Evolutionary conservation across 2,113 vertebrate species (phyloP), one percentile per base, ranked within the genome.

Genomic region (Spea multiplicata): DNA sequence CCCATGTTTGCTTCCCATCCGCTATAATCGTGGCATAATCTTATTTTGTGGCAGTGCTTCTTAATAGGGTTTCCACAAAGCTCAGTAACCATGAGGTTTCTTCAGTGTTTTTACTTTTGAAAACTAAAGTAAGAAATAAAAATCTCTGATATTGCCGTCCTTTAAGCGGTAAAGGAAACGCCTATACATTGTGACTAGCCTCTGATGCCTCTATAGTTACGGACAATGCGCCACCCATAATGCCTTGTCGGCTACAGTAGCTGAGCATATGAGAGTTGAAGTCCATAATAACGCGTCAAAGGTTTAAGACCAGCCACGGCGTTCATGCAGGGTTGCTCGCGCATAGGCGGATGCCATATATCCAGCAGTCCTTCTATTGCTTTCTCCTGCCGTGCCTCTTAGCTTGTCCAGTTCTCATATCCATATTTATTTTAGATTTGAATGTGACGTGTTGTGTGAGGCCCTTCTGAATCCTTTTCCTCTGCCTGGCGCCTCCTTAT

Each of bases 401-500:
- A 44, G 85, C 82, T 83, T 68, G 86, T 86, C 88, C 83, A 85
- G 84, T 74, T 66, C 78, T 84, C 48, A n/a, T n/a, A n/a, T n/a
- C 80, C 44, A 52, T 85, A 86, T 82, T 82, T 87, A 87, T 87
- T 45, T 85, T 88, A 86, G 82, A 87, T 76, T 83, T 75, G 62
- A 67, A 80, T 74, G 78, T 80, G 65, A 73, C 46, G 76, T 78
- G 76, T 62, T 67, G 77, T 80, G 77, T 55, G 66, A 65, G 62
- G n/a, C n/a, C n/a, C 61, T 73, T 64, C 44, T n/a, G 71, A 61
- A 49, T 67, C 52, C 17, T 71, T 48, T 71, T 30, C 69, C 69
- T 80, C 61, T 72, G 67, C 65, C 65, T 84, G 86, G 91, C 90
- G n/a, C n/a, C n/a, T 88, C 88, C 89, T 91, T 87, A 83, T 30